Conservation (phyloP, 2,888 invertebrate species). For the Odontomyia ornata region DNA sequence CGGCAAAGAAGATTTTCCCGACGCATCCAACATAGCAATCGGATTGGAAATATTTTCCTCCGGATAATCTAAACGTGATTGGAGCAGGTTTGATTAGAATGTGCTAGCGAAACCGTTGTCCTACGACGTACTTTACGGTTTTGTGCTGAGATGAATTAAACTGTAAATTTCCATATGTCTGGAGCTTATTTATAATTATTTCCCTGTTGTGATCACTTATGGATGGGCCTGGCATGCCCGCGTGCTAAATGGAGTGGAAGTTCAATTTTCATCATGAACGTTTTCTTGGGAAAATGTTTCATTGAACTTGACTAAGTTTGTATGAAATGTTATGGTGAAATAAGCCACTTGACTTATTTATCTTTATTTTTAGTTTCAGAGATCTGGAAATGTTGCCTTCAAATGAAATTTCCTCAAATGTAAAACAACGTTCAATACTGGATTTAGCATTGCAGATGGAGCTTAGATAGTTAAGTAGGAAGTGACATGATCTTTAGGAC, state of each 20-base stretch:
- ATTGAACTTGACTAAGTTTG: no score
- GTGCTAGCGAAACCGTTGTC: conserved; percentile 37
- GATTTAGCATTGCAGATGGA: no score
- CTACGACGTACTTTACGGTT: conserved; percentile 44
- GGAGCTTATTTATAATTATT: conserved; percentile 30
- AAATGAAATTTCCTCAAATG: no score
- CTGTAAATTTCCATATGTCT: conserved; percentile 38
- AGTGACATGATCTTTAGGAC: no score
- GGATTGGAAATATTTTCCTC: conserved; percentile 22
- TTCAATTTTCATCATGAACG: not conserved
- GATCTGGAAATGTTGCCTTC: no score
- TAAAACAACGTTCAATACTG: no score
- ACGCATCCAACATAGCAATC: not conserved
- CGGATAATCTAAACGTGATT: conserved; percentile 36
- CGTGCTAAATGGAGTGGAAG: not conserved
- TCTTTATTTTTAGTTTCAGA: no score
- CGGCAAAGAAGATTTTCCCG: conserved; percentile 28
- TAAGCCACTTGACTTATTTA: no score
- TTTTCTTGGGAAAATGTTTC: no score
- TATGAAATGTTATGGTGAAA: no score
- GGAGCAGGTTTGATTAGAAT: conserved; percentile 19
- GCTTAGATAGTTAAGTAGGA: no score
- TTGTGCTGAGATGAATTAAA: conserved; percentile 20
- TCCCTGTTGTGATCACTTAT: conserved; percentile 12
- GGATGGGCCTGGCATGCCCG: not conserved